A percentile compares a stretch with the other conserved stretches of the same genome.
phyloP scores from a whole-genome alignment of 1,140 invertebrate species.

The Andrena cerasifolii region DNA sequence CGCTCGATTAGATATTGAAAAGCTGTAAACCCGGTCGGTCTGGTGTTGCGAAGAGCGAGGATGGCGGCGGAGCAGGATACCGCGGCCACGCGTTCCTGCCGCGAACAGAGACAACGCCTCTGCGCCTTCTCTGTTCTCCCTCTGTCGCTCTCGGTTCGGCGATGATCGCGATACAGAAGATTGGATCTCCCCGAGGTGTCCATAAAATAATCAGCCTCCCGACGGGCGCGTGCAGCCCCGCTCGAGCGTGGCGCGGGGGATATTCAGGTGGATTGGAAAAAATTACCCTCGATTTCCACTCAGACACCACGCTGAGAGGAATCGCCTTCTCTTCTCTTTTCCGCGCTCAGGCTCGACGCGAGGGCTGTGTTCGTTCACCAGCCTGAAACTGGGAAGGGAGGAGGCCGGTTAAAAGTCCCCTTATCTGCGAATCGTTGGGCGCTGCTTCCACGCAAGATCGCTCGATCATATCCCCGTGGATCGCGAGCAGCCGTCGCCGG shows the following conservation, averaged over 20 bases:
- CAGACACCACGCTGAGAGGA: not conserved
- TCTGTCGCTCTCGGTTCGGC: not conserved
- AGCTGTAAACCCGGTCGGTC: slow-evolving; percentile 57
- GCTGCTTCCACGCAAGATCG: not conserved
- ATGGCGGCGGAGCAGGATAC: not conserved
- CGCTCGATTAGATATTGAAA: slow-evolving; percentile 67
- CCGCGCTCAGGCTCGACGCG: not conserved
- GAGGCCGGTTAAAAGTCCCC: slow-evolving; percentile 2
- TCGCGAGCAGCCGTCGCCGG: not conserved
- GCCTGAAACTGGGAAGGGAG: not conserved
- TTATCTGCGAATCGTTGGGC: not conserved
- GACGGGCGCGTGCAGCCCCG: slow-evolving; percentile 26
- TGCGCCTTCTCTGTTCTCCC: not conserved
- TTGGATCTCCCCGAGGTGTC: slow-evolving; percentile 43
- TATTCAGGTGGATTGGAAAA: not conserved
- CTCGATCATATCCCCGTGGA: not conserved
- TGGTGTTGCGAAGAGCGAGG: slow-evolving; percentile 1
- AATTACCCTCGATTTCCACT: not conserved
- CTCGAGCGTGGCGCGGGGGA: not conserved
- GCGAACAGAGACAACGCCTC: not conserved
- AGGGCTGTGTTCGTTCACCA: not conserved
- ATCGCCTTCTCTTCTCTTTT: not conserved
- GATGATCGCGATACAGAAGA: slow-evolving; percentile 19
- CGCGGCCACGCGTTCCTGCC: not conserved
- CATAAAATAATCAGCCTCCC: slow-evolving; percentile 34